phyloP scores from a whole-genome alignment of 1,140 invertebrate genomes.

The Plutomurus gul region DNA sequence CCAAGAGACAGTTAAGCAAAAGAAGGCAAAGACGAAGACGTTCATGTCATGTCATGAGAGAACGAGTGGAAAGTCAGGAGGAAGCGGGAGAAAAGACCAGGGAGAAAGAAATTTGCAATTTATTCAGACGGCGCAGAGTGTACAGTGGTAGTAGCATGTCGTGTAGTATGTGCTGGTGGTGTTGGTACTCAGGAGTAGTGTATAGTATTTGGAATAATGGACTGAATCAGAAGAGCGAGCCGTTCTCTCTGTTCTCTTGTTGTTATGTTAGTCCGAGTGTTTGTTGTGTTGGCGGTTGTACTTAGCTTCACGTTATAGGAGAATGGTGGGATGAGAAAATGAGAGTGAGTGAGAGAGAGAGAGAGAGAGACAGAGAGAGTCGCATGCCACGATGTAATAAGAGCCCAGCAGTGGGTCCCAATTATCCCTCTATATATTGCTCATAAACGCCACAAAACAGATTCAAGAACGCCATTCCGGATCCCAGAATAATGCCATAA shows the following conservation, averaged over 20 bases:
- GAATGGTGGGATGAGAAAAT: too few relatives aligned
- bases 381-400: conserved; percentile 40
- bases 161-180: too few relatives aligned
- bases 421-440: conserved; percentile 38
- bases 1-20: background rate
- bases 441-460: conserved; percentile 45
- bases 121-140: too few relatives aligned
- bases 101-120: conserved; percentile 1
- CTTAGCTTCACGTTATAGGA: too few relatives aligned
- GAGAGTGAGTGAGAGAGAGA: background rate
- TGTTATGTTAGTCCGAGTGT: too few relatives aligned
- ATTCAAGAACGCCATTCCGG: conserved; percentile 43
- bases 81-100: background rate
- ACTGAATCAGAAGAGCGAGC: too few relatives aligned
- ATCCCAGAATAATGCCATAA: conserved; percentile 42
- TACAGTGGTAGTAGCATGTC: too few relatives aligned
- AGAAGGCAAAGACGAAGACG: background rate
- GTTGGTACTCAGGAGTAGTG: too few relatives aligned
- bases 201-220: too few relatives aligned
- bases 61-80: background rate
- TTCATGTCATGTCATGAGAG: conserved; percentile 3
- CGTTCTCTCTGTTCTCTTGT: too few relatives aligned
- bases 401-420: conserved; percentile 43
- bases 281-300: too few relatives aligned
- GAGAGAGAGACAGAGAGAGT: background rate